Evolutionary conservation across 1,140 invertebrate genomes (phyloP).

Genomic region (Epicauta chinensis): DNA sequence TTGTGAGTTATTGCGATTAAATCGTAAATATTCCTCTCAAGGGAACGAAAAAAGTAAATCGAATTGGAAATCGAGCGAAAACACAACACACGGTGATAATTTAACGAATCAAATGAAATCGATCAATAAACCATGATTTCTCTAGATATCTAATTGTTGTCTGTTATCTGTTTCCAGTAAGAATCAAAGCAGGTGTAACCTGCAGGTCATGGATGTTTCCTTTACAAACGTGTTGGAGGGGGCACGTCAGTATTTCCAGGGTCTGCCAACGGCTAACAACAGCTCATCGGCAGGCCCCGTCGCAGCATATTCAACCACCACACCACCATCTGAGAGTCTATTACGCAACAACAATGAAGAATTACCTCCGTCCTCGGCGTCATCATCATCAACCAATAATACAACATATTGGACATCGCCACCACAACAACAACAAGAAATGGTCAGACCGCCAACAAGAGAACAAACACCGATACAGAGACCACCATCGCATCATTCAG

Average conservation of each 20-base stretch:
- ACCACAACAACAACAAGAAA: slow-evolving; percentile 15
- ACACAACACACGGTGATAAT: no score
- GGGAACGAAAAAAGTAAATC: no score
- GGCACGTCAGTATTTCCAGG: slow-evolving; percentile 72
- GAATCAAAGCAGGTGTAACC: slow-evolving; percentile 32
- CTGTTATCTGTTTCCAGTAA: slow-evolving; percentile 13
- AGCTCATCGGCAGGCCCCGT: slow-evolving; percentile 44
- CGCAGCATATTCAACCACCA: slow-evolving; percentile 9
- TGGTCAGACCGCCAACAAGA: slow-evolving; percentile 14
- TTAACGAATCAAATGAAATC: no score
- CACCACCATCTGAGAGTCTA: background rate
- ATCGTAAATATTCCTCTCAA: no score
- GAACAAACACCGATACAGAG: slow-evolving; percentile 28
- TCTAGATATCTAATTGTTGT: no score
- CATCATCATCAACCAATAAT: slow-evolving; percentile 10
- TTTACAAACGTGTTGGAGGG: slow-evolving; percentile 73
- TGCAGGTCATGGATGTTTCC: slow-evolving; percentile 65
- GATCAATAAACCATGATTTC: no score
- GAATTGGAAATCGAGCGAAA: no score
- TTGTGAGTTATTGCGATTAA: no score
- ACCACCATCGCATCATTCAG: slow-evolving; percentile 30
- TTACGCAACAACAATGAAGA: slow-evolving; percentile 7
- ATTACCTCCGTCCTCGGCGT: slow-evolving; percentile 11
- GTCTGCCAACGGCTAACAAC: slow-evolving; percentile 57
- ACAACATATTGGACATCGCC: slow-evolving; percentile 12